phyloP scores from a whole-genome alignment of 2,797 vertebrate genomes.

The Perodicticus potto region DNA sequence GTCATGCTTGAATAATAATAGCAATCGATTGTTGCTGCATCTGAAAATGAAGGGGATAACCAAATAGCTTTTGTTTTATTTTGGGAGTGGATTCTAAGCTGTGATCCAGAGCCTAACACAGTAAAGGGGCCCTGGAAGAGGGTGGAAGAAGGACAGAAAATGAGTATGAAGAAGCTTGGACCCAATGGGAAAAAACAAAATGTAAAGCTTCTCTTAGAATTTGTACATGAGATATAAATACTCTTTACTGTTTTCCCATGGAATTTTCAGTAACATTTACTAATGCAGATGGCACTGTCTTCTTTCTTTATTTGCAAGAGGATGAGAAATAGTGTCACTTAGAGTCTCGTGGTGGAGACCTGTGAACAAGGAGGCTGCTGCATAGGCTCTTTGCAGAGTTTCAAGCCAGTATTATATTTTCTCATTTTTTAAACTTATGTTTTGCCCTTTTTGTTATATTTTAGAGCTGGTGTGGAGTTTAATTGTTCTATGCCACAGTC shows the following conservation, averaged over 20 bases:
- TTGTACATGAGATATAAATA: background rate
- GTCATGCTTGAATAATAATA: background rate
- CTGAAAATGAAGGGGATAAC: background rate
- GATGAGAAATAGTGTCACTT: background rate
- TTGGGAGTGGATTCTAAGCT: background rate
- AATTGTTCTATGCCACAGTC: background rate
- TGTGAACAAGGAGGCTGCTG: background rate
- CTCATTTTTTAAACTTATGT: background rate
- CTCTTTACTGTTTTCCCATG: background rate
- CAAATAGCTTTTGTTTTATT: background rate
- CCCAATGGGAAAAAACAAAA: background rate
- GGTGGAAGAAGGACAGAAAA: background rate
- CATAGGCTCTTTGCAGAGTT: no score
- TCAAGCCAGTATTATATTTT: background rate
- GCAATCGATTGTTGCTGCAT: background rate
- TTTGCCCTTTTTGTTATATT: slow-evolving; percentile 5
- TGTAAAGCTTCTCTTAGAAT: background rate
- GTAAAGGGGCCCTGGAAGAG: background rate
- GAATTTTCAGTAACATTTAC: background rate
- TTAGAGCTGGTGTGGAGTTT: background rate
- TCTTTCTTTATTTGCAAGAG: background rate
- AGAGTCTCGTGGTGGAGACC: background rate
- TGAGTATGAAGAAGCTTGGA: background rate
- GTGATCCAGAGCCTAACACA: background rate
- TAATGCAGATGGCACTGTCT: background rate